phyloP scores from a whole-genome alignment of 1,140 invertebrate genomes.

The Drosophila grimshawi region DNA sequence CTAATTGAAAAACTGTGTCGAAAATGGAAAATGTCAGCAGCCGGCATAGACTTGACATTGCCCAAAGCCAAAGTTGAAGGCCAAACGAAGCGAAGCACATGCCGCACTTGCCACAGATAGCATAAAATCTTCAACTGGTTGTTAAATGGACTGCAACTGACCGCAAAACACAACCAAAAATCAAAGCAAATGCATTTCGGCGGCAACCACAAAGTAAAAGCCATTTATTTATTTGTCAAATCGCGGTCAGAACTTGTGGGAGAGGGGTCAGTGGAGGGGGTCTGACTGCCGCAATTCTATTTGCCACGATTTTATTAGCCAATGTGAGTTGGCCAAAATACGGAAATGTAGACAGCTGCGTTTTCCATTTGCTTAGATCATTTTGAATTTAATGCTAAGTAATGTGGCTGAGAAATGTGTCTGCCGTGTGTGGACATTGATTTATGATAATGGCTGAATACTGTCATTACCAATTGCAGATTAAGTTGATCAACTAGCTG shows the following conservation, averaged over 20 bases:
- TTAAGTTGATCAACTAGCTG: constrained; percentile 7
- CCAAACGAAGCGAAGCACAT: constrained; percentile 20
- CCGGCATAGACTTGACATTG: constrained; percentile 62
- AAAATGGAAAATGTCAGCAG: constrained; percentile 58
- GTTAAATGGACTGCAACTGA: background rate
- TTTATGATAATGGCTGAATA: constrained; percentile 17
- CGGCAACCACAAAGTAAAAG: constrained; percentile 55
- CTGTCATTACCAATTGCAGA: constrained; percentile 26
- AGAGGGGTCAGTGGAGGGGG: background rate
- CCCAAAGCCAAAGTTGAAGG: constrained; percentile 70
- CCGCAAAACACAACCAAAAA: constrained; percentile 23
- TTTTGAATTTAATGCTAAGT: constrained; percentile 43
- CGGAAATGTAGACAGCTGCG: constrained; percentile 57
- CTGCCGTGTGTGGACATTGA: constrained; percentile 34
- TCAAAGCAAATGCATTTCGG: constrained; percentile 68
- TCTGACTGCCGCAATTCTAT: constrained; percentile 25
- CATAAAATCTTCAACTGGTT: constrained; percentile 28
- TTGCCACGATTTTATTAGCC: constrained; percentile 22
- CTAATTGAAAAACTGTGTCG: constrained; percentile 67
- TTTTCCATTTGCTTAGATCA: constrained; percentile 54
- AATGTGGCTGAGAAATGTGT: constrained; percentile 51
- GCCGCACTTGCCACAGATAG: constrained; percentile 2
- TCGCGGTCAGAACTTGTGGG: constrained; percentile 39
- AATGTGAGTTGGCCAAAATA: constrained; percentile 2
- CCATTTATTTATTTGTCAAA: constrained; percentile 70